Conservation (phyloP, 2,113 vertebrate species). For the Microcebus griseorufus region DNA sequence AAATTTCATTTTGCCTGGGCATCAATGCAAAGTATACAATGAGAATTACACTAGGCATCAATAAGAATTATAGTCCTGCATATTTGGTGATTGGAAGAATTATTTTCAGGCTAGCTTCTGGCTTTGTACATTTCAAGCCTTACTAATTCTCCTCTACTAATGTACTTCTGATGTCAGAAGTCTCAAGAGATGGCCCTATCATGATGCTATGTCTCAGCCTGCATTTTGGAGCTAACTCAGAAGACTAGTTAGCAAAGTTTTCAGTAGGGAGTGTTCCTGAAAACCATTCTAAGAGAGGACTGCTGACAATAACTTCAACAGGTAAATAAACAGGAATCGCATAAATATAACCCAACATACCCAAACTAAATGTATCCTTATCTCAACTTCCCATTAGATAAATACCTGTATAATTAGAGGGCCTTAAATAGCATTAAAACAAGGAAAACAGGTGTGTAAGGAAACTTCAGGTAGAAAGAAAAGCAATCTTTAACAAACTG, state of each 20-base stretch:
- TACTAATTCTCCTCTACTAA: not conserved
- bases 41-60: not conserved
- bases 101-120: not conserved
- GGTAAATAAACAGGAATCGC: not conserved
- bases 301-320: not conserved
- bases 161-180: not conserved
- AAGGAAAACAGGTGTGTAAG: not conserved
- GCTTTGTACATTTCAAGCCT: not conserved
- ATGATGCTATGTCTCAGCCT: not conserved
- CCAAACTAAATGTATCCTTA: not conserved
- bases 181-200: not conserved
- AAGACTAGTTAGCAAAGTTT: not conserved
- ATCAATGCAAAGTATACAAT: not conserved
- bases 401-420: not conserved
- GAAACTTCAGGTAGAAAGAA: not conserved
- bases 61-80: not conserved
- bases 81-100: not conserved
- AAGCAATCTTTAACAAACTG: not conserved
- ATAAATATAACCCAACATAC: not conserved
- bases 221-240: not conserved
- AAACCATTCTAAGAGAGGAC: not conserved
- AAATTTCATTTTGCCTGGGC: constrained; percentile 20
- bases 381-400: not conserved
- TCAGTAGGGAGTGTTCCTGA: not conserved
- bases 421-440: not conserved